These are phyloP conservation scores for Pachycephala philippinensis DNA, from an alignment of 2,113 vertebrate species.

Conservation along the genomic window DNA sequence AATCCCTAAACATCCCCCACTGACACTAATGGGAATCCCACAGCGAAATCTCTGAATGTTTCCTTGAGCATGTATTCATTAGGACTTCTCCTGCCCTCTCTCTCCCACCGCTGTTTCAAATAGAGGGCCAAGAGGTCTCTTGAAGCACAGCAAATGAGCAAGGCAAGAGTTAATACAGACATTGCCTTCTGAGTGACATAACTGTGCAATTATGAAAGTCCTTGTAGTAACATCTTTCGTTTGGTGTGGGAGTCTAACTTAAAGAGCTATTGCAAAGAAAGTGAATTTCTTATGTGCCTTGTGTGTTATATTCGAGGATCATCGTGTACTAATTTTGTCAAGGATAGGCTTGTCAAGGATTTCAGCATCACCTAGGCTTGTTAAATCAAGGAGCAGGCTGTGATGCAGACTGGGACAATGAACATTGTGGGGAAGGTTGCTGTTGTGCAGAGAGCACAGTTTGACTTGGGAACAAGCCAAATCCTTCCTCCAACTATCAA, in stretches of 20 bases:
- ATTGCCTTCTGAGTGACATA: not conserved
- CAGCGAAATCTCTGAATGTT: not conserved
- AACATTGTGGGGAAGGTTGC: not conserved
- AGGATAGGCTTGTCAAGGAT: not conserved
- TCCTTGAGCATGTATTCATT: not conserved
- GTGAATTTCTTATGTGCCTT: not conserved
- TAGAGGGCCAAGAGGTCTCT: not conserved
- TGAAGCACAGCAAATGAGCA: not conserved
- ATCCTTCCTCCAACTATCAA: not conserved
- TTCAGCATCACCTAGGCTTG: not conserved
- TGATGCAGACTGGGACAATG: not conserved
- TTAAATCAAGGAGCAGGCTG: not conserved
- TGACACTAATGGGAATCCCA: not conserved
- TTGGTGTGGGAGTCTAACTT: not conserved
- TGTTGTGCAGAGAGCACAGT: not conserved
- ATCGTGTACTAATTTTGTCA: not conserved
- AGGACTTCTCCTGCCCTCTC: not conserved
- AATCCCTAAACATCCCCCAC: not conserved
- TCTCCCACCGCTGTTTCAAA: not conserved
- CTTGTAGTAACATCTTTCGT: not conserved
- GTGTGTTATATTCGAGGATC: not conserved
- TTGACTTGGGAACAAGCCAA: slow-evolving; percentile 13
- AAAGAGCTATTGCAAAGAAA: not conserved
- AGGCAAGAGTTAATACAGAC: not conserved
- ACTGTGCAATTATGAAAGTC: not conserved